Conservation (phyloP, 2,113 vertebrate species). For the Zosterops japonicus region DNA sequence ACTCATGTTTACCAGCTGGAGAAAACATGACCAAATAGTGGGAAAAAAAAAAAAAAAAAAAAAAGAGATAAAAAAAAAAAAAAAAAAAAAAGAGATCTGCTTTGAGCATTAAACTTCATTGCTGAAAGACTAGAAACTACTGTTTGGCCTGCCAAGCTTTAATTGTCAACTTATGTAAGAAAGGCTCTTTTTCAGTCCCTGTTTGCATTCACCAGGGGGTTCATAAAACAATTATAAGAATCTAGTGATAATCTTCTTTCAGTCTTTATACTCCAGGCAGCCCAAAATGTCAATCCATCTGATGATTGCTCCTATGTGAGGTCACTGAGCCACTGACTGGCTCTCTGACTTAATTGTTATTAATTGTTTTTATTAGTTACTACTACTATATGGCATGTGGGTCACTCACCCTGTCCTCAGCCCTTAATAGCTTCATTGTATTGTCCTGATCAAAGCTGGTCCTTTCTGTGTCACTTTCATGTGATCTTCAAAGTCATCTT, state of each 20-base stretch:
- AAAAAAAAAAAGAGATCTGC: neutral
- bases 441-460: constrained; percentile 37
- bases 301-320: neutral
- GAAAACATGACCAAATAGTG: constrained; percentile 51
- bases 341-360: constrained; percentile 37
- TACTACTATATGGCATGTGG: constrained; percentile 13
- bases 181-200: constrained; percentile 56
- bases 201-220: constrained; percentile 68
- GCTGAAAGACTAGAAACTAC: constrained; percentile 68
- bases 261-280: constrained; percentile 48
- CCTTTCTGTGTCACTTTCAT: constrained; percentile 13
- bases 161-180: constrained; percentile 61
- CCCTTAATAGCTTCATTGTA: constrained; percentile 44
- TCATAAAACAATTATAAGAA: constrained; percentile 71
- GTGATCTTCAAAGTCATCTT: constrained; percentile 41
- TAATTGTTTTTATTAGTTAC: constrained; percentile 53
- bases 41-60: no score
- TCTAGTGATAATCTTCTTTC: constrained; percentile 70
- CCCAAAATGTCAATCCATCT: constrained; percentile 51
- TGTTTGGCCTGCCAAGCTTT: constrained; percentile 66
- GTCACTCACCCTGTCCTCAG: neutral
- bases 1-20: constrained; percentile 45
- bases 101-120: constrained; percentile 66
- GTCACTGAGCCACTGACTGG: neutral
- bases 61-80: no score